Percentiles rank a stretch among this genome's conserved stretches.
Conservation (phyloP, 2,113 vertebrate genomes). For the Rissa tridactyla region DNA sequence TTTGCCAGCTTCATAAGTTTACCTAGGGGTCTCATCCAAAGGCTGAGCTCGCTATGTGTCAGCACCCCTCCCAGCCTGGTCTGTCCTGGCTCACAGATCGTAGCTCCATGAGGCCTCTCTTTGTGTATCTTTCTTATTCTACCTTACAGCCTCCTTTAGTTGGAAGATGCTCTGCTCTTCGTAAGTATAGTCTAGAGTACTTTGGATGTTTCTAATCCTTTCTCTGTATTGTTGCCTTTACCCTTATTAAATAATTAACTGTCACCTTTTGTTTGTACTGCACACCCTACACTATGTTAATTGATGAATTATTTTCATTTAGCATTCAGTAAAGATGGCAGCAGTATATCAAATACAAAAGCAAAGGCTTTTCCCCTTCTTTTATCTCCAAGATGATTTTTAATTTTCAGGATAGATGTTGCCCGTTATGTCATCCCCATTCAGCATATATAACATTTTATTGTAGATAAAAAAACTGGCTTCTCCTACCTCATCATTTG, state of each 20-base stretch:
- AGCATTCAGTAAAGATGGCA: background rate
- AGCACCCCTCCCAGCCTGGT: background rate
- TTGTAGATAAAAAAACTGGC: background rate
- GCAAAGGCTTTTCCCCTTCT: background rate
- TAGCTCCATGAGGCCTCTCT: fast-evolving
- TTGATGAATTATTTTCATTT: background rate
- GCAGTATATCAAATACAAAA: background rate
- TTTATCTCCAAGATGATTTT: background rate
- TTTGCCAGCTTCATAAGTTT: background rate
- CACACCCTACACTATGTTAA: background rate
- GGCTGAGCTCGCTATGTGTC: background rate
- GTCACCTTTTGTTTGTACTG: background rate
- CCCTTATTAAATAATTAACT: background rate
- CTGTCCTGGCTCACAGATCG: background rate
- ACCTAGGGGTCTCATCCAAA: background rate
- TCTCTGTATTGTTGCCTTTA: background rate
- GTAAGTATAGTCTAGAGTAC: background rate
- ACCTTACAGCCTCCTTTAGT: background rate
- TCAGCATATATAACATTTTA: background rate
- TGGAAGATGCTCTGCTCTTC: background rate
- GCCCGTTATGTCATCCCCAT: background rate
- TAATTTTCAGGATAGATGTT: background rate
- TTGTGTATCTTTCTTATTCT: background rate
- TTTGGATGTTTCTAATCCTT: background rate
- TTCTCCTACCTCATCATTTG: background rate